Evolutionary conservation across 1,140 invertebrate genomes (phyloP).

Genomic region (Pantala flavescens): DNA sequence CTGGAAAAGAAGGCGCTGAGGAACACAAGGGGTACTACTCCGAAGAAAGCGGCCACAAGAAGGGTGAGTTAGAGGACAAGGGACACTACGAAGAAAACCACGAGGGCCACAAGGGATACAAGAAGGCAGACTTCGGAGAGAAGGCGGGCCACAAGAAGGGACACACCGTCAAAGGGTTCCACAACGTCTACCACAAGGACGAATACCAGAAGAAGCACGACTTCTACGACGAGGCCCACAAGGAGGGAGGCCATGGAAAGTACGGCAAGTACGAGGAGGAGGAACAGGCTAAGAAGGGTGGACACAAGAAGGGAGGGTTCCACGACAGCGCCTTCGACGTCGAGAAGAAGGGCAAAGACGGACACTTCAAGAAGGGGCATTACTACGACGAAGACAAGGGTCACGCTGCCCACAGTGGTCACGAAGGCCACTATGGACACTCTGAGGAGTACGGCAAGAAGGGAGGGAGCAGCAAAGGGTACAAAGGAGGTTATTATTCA

Average conservation of each 20-base stretch:
- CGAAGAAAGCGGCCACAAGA: conserved; percentile 50
- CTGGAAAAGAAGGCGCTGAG: conserved; percentile 20
- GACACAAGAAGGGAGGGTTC: conserved; percentile 45
- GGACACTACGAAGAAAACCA: conserved; percentile 41
- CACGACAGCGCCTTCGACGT: conserved; percentile 49
- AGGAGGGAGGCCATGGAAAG: conserved; percentile 48
- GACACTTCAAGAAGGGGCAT: conserved; percentile 37
- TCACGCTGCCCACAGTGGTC: conserved; percentile 52
- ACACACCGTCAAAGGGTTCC: conserved; percentile 54
- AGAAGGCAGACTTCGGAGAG: conserved; percentile 45
- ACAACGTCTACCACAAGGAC: conserved; percentile 60
- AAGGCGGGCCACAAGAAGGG: conserved; percentile 54
- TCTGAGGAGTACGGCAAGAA: conserved; percentile 55
- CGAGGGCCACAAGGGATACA: conserved; percentile 29
- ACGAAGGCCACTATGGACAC: conserved; percentile 53
- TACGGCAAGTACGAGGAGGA: conserved; percentile 38
- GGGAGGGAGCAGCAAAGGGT: conserved; percentile 43
- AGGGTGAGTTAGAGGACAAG: conserved; percentile 49
- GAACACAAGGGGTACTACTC: conserved; percentile 39
- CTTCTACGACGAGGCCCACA: conserved; percentile 58
- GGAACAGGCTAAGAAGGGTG: conserved; percentile 49
- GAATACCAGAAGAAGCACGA: conserved; percentile 62
- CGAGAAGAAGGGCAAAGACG: conserved; percentile 35
- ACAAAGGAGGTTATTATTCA: conserved; percentile 32
- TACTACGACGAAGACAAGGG: conserved; percentile 40